Conservation (phyloP, 2,797 vertebrate genomes). For the Zalophus californianus region DNA sequence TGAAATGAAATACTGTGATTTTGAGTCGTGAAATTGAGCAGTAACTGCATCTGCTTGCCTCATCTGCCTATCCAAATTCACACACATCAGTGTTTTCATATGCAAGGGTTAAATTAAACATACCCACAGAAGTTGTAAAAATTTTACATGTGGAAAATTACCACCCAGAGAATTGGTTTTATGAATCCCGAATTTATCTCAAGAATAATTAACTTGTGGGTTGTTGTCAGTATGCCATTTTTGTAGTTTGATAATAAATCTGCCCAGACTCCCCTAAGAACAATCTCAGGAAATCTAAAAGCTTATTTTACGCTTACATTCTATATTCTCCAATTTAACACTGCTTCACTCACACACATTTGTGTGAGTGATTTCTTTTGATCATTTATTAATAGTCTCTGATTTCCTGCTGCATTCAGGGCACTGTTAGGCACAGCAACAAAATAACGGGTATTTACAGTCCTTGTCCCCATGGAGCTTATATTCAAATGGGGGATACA, state of each 20-base stretch:
- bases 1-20: constrained; percentile 71
- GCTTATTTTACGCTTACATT: background rate
- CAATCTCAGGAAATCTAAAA: background rate
- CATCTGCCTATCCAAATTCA: background rate
- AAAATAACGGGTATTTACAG: background rate
- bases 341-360: background rate
- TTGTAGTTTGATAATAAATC: background rate
- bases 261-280: background rate
- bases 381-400: background rate
- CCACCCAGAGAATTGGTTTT: constrained; percentile 40
- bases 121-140: constrained; percentile 20
- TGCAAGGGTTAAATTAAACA: constrained; percentile 32
- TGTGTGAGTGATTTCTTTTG: background rate
- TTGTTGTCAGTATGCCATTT: constrained; percentile 26
- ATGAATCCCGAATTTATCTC: constrained; percentile 28
- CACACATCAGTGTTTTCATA: background rate
- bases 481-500: background rate
- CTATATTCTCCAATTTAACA: background rate
- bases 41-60: constrained; percentile 50
- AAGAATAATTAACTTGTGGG: constrained; percentile 48
- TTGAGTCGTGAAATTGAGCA: constrained; percentile 60
- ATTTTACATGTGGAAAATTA: constrained; percentile 26
- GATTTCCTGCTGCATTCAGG: background rate
- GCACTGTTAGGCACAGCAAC: background rate
- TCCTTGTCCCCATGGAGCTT: background rate